Percentiles rank a stretch among this genome's conserved stretches.
These are phyloP conservation scores for Andrena haemorrhoa DNA, from an alignment of 2,888 invertebrate genomes.

Conservation along the genomic window DNA sequence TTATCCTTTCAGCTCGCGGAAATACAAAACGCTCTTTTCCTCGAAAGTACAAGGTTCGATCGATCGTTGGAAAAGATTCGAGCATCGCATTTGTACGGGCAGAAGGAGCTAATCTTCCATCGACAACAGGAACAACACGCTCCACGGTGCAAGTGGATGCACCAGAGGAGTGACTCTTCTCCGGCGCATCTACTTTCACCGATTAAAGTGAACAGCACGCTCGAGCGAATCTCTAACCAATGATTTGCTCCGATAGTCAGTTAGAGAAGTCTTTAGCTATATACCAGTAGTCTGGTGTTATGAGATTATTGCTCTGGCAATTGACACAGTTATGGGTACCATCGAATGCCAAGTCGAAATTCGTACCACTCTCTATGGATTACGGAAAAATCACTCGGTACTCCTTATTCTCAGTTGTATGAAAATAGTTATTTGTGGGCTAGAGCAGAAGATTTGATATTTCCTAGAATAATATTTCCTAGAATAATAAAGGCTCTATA, in stretches of 20 bases:
- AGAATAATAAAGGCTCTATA: too few species aligned
- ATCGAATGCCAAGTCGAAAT: neutral
- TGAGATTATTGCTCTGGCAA: neutral
- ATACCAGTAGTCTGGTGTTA: slow-evolving; percentile 8
- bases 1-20: neutral
- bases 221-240: slow-evolving; percentile 6
- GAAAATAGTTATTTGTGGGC: too few species aligned
- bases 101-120: slow-evolving; percentile 30
- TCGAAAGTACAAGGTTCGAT: slow-evolving; percentile 20
- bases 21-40: neutral
- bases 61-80: slow-evolving; percentile 1
- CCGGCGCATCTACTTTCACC: slow-evolving; percentile 45
- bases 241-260: slow-evolving; percentile 23
- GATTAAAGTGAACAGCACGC: slow-evolving; percentile 35
- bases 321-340: neutral
- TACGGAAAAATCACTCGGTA: neutral
- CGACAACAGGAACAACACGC: slow-evolving; percentile 37
- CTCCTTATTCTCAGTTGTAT: too few species aligned
- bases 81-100: slow-evolving; percentile 7
- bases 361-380: neutral
- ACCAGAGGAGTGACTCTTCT: slow-evolving; percentile 32
- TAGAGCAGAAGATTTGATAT: too few species aligned
- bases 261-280: slow-evolving; percentile 3
- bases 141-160: slow-evolving; percentile 28
- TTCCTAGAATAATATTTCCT: too few species aligned